Percentiles rank a stretch among this genome's conserved stretches.
Conservation (phyloP, 2,113 vertebrate genomes). For the Chiloscyllium plagiosum region DNA sequence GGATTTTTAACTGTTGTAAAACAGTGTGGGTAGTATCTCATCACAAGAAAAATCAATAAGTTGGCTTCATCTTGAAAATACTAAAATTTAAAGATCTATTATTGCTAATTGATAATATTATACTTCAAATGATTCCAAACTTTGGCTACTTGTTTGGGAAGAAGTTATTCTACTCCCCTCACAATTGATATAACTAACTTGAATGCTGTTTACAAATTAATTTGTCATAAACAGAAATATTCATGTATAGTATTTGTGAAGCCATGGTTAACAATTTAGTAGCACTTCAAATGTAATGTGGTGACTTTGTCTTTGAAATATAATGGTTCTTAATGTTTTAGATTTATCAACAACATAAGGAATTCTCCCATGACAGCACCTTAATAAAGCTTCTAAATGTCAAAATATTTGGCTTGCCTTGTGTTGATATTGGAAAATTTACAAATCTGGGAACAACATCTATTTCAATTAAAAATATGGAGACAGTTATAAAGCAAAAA, state of each 20-base stretch:
- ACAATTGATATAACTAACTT: not conserved
- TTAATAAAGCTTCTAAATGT: not conserved
- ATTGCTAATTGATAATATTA: not conserved
- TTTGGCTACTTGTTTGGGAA: not conserved
- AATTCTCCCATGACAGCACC: constrained; percentile 17
- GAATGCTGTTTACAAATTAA: not conserved
- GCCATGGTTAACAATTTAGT: not conserved
- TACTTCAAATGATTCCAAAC: not conserved
- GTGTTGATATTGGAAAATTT: not conserved
- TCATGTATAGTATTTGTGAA: not conserved
- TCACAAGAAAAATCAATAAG: not conserved
- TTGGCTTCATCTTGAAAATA: not conserved
- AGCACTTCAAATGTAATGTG: not conserved
- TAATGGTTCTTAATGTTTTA: not conserved
- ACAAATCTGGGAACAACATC: constrained; percentile 15
- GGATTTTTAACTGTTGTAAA: too few species aligned
- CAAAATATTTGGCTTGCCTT: not conserved
- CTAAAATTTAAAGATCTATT: not conserved
- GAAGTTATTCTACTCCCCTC: not conserved
- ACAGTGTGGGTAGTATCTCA: not conserved
- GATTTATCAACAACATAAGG: not conserved
- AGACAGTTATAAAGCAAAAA: constrained; percentile 2
- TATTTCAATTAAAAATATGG: constrained; percentile 14
- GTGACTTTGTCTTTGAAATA: not conserved
- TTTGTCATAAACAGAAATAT: not conserved